Percentiles rank a stretch among this genome's conserved stretches.
phyloP scores from a whole-genome alignment of 2,888 invertebrate genomes.

The Acholoe squamosa region DNA sequence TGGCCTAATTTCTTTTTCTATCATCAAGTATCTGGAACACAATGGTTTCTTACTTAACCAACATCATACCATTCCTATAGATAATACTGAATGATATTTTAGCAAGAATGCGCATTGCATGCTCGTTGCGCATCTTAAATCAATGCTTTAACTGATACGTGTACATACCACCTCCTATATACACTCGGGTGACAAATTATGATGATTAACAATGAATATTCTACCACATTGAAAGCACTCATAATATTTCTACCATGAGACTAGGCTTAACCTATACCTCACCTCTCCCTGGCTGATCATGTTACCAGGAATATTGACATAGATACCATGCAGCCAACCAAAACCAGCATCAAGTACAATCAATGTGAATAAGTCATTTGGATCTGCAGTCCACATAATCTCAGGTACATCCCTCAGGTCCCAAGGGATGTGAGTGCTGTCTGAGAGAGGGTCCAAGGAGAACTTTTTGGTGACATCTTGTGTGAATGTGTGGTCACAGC shows the following conservation, averaged over 20 bases:
- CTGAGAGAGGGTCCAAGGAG: neutral
- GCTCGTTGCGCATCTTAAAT: too few species aligned
- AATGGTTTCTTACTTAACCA: too few species aligned
- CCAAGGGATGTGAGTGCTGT: neutral
- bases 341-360: neutral
- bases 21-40: too few species aligned
- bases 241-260: neutral
- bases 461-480: neutral
- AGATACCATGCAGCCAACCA: neutral
- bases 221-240: too few species aligned
- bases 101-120: too few species aligned
- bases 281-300: neutral
- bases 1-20: too few species aligned
- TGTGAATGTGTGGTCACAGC: neutral
- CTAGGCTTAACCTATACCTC: neutral
- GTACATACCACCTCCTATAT: too few species aligned
- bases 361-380: neutral
- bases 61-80: too few species aligned
- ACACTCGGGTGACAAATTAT: too few species aligned
- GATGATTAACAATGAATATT: too few species aligned
- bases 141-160: too few species aligned
- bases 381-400: neutral
- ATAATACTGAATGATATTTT: too few species aligned
- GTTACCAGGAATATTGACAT: conserved; percentile 6
- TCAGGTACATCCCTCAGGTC: neutral